Evolutionary conservation across 2,797 vertebrate species (phyloP).

Genomic region (Darevskia nairensis): DNA sequence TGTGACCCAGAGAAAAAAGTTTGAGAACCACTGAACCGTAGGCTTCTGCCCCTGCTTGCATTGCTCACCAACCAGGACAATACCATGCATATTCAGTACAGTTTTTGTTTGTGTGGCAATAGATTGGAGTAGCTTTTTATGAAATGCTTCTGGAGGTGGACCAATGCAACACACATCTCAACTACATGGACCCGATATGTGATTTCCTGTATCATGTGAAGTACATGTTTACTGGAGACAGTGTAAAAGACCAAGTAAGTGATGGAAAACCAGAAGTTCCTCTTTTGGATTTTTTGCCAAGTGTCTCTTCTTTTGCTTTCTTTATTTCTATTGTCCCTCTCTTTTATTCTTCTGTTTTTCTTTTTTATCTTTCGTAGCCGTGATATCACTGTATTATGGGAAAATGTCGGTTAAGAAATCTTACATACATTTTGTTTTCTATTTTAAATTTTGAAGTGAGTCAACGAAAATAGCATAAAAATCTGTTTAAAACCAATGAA

Average conservation of each 20-base stretch:
- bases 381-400: too few species aligned
- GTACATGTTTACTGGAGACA: conserved; percentile 99
- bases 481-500: background rate
- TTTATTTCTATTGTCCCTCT: too few species aligned
- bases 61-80: too few species aligned
- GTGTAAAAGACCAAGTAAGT: conserved; percentile 96
- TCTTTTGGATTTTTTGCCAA: too few species aligned
- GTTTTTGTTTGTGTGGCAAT: conserved; percentile 51
- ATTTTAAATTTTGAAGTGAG: background rate
- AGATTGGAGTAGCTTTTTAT: conserved; percentile 99
- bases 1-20: too few species aligned
- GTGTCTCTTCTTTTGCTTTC: too few species aligned
- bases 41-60: too few species aligned
- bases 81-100: conserved; percentile 7
- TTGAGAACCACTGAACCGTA: too few species aligned
- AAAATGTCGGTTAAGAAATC: background rate
- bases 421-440: background rate
- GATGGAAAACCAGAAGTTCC: background rate
- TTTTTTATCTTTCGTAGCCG: too few species aligned
- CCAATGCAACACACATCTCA: conserved; percentile 90
- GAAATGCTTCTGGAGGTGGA: conserved; percentile 98
- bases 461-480: background rate
- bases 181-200: conserved; percentile 97
- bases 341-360: too few species aligned
- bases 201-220: conserved; percentile 99